Evolutionary conservation across 2,888 invertebrate genomes (phyloP).

Genomic region (Hemaris fuciformis): DNA sequence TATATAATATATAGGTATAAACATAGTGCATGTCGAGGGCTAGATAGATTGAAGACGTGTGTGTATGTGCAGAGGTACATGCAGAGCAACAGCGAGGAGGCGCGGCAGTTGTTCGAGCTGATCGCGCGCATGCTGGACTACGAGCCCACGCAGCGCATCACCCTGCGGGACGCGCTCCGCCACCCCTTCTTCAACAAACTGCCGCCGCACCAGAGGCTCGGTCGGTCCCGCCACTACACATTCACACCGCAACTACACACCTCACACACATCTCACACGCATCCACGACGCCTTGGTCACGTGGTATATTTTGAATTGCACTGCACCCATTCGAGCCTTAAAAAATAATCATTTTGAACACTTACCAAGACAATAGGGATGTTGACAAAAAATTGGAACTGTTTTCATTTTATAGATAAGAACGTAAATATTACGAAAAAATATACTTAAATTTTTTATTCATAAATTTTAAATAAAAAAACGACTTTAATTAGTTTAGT

Average conservation of each 20-base stretch:
- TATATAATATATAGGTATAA: too few species aligned
- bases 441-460: too few species aligned
- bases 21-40: neutral
- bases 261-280: neutral
- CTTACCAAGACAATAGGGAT: too few species aligned
- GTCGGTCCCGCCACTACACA: constrained; percentile 51
- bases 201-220: constrained; percentile 88
- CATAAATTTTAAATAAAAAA: too few species aligned
- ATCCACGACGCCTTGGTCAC: neutral
- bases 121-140: constrained; percentile 98
- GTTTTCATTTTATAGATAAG: too few species aligned
- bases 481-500: too few species aligned
- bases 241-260: neutral
- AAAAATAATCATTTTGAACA: too few species aligned
- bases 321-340: too few species aligned
- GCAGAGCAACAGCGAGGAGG: constrained; percentile 93
- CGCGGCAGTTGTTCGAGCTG: constrained; percentile 96
- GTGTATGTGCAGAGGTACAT: constrained; percentile 88
- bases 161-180: constrained; percentile 91
- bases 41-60: neutral
- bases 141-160: constrained; percentile 95
- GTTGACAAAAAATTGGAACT: too few species aligned
- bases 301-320: too few species aligned
- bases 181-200: constrained; percentile 97
- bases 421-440: too few species aligned